phyloP scores from a whole-genome alignment of 2,888 invertebrate species.

The Pyrrhosoma nymphula region DNA sequence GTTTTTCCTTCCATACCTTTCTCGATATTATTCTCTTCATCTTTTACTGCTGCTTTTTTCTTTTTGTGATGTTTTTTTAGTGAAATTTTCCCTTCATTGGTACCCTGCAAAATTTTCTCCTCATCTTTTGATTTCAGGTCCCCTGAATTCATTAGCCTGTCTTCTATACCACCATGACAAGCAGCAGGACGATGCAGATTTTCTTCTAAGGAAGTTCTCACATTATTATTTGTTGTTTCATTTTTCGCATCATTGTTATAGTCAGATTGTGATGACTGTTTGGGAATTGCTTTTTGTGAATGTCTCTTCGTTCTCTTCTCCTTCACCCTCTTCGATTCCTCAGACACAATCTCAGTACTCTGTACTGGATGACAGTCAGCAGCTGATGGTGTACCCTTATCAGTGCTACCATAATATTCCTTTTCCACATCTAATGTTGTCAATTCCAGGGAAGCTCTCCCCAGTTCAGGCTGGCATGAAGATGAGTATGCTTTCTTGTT shows the following conservation, averaged over 20 bases:
- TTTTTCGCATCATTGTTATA: conserved; percentile 58
- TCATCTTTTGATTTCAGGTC: conserved; percentile 73
- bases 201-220: background rate
- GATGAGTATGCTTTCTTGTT: background rate
- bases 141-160: conserved; percentile 74
- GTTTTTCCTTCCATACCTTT: conserved; percentile 78
- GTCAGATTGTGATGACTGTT: conserved; percentile 69
- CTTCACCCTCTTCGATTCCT: conserved; percentile 70
- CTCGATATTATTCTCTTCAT: conserved; percentile 78
- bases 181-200: background rate
- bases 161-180: conserved; percentile 61
- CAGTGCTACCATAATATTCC: conserved; percentile 69
- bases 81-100: conserved; percentile 74
- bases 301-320: conserved; percentile 69
- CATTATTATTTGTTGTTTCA: background rate
- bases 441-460: conserved; percentile 63
- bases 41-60: conserved; percentile 72
- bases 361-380: conserved; percentile 71
- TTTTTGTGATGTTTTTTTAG: conserved; percentile 73
- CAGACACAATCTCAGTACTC: conserved; percentile 74
- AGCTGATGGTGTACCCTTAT: conserved; percentile 50
- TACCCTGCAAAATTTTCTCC: conserved; percentile 42
- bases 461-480: background rate
- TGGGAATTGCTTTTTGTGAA: conserved; percentile 69
- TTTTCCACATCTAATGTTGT: conserved; percentile 72